Percentiles rank a stretch among this genome's conserved stretches.
These are phyloP conservation scores for Reinhardtius hippoglossoides DNA, from an alignment of 2,113 vertebrate genomes.

Conservation along the genomic window DNA sequence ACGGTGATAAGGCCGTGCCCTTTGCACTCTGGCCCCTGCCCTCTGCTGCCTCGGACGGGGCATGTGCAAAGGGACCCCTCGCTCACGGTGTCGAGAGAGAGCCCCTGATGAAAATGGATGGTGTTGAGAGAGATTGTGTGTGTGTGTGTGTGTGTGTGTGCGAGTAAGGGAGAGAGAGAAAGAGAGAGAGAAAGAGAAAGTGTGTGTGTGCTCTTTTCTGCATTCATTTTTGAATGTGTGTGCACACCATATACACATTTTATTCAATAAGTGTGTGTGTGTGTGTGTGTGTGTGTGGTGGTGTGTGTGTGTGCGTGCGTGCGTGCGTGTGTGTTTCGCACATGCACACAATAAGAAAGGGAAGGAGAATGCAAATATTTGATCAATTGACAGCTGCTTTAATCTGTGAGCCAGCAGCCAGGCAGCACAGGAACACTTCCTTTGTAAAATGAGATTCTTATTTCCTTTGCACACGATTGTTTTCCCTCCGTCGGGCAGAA, in stretches of 20 bases:
- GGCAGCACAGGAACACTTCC: conserved; percentile 50
- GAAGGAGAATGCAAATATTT: conserved; percentile 72
- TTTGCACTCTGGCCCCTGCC: conserved; percentile 68
- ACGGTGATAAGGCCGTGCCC: conserved; percentile 70
- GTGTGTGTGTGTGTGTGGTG: not conserved
- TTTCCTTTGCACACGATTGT: conserved; percentile 59
- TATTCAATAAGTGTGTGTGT: not conserved
- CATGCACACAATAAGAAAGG: conserved; percentile 36
- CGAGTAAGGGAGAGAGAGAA: too few species aligned
- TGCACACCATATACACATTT: not conserved
- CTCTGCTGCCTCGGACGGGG: conserved; percentile 54
- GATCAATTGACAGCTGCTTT: conserved; percentile 73
- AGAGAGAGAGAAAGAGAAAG: too few species aligned
- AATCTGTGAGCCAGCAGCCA: conserved; percentile 53
- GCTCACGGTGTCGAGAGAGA: conserved; percentile 43
- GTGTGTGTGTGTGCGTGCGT: conserved; percentile 7
- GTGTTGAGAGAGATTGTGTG: conserved; percentile 3
- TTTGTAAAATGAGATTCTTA: conserved; percentile 61
- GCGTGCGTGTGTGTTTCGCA: not conserved
- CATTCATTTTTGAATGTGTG: conserved; percentile 3
- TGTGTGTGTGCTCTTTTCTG: not conserved
- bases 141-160: conserved; percentile 24
- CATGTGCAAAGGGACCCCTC: conserved; percentile 34
- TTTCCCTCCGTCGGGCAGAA: conserved; percentile 41
- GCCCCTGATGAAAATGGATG: conserved; percentile 64